Base-by-base conservation (phyloP, 1,140 invertebrate species). In the Gonioctena quinquepunctata region DNA sequence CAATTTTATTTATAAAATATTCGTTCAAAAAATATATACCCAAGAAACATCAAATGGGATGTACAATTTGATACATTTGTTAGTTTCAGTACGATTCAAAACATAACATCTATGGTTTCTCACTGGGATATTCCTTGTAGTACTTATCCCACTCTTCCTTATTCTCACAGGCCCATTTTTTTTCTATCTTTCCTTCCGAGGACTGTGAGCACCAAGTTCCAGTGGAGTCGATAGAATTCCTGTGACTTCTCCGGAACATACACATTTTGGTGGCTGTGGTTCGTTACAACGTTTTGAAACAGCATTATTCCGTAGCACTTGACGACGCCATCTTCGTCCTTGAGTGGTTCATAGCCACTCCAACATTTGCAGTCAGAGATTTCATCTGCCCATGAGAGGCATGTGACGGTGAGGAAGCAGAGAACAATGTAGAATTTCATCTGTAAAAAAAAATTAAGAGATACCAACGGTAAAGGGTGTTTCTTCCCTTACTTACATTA, bases 151-250 rank as follows among this genome's bases (percentile, higher is more conserved):
- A 76, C 52, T 76, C 72, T 16, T 57, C 57, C 22, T 66, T 50
- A 60, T 76, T 76, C 54, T 76, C 72, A 33, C 75, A 76, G 11
- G 64, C 49, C 75, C 75, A 76, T 28, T 67, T 60, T 22, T 27
- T 72, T 28, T 70, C 25, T 27, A 72, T 69, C 16, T 66, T 33
- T 11, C 72, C 75, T 25, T 72, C 61, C 16, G 42, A 23, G 42
- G 69, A 73, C 28, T 50, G 62, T 8, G 71, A 68, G 52, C 74
- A 76, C 72, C 74, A 73, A 21, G 66, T 71, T n/a, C 74, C 74
- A 7, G 74, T 73, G 23, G 42, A 13, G 52, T 76, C 74, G 69
- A 71, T 7, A 74, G 13, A 28, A 76, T 76, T 25, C 67, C 68
- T 28, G 64, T 76, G 1, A 71, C 33, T 13, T 42, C 16, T n/a